Base-by-base conservation (phyloP, 2,888 invertebrate genomes). In the Drosophila eohydei region DNA sequence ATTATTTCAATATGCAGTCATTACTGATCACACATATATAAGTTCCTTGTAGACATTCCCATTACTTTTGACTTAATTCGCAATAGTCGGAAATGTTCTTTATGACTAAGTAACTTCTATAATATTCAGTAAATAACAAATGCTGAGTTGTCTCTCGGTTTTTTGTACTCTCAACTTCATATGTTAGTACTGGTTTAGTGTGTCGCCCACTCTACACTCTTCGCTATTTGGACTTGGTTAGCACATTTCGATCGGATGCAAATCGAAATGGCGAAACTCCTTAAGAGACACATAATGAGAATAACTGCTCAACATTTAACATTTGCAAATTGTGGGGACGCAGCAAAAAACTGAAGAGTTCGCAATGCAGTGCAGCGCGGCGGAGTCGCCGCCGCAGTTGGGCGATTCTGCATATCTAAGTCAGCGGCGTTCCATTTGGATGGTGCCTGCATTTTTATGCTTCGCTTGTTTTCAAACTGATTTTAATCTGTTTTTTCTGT, bases 381-480 rank as follows among this genome's bases (percentile, higher is more conserved):
- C 32, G 51, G 32, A 48, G 48, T 48, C 32, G 28, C 9, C 9
- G 48, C 30, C n/a, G 34, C 3, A 50, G 50, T 9, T 8, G 26
- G 21, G 2, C 14, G 14, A 44, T 4, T 67, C 36, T 67, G 67
- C 43, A 43, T 38, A 28, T 21, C 50, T 51, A 30, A 66, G 28
- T 66, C 43, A 11, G 54, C 2, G 34, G 28, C 28, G 64, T 43
- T 67, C 52, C 52, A 67, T 26, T 65, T 68, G 52, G 48, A 46
- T 54, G 44, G 51, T 14, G 51, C n/a, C 43, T 52, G 87, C 88
- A 87, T 85, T 91, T 91, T 91, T 85, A 83, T 88, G 88, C 91
- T 88, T 91, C 85, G 90, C 80, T 81, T 85, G 84, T 72, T 87
- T 87, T 80, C 76, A 81, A 90, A 90, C 89, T 84, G 90, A 91